Conservation (phyloP, 2,113 vertebrate genomes). For the Marmota flaviventris region DNA sequence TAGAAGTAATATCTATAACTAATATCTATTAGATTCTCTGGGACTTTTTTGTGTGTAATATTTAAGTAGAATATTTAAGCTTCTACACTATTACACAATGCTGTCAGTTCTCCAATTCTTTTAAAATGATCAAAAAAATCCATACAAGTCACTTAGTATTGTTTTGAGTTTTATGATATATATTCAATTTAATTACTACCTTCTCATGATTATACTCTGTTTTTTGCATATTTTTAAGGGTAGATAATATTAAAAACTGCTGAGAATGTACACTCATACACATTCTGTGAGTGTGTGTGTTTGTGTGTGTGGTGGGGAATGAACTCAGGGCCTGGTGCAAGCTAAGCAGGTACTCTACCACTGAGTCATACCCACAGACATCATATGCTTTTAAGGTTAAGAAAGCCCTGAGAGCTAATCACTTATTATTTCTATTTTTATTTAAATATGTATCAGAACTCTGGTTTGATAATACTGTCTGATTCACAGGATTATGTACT, state of each 20-base stretch:
- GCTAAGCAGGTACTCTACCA: not conserved
- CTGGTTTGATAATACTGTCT: constrained; percentile 13
- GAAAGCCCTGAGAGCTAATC: not conserved
- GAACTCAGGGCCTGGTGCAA: not conserved
- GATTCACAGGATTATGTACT: not conserved
- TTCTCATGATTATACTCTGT: constrained; percentile 12
- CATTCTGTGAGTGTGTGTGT: not conserved
- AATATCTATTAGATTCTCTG: constrained; percentile 20
- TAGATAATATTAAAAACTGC: not conserved
- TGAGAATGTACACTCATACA: not conserved
- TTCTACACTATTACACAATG: not conserved
- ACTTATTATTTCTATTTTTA: constrained; percentile 46
- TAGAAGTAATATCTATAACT: constrained; percentile 35
- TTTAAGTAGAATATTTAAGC: constrained; percentile 38
- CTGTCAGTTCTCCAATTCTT: constrained; percentile 5
- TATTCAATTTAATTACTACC: not conserved
- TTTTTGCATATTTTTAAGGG: constrained; percentile 54
- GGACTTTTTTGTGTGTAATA: constrained; percentile 36
- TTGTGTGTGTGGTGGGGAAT: not conserved
- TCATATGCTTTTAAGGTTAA: constrained; percentile 14
- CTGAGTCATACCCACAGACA: not conserved
- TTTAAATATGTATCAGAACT: not conserved
- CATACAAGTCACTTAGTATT: not conserved
- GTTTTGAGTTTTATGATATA: not conserved
- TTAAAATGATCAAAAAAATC: constrained; percentile 20